A percentile compares a stretch with the other conserved stretches of the same genome.
Evolutionary conservation across 2,888 invertebrate species (phyloP).

Genomic region (Caenorhabditis drosophilae): DNA sequence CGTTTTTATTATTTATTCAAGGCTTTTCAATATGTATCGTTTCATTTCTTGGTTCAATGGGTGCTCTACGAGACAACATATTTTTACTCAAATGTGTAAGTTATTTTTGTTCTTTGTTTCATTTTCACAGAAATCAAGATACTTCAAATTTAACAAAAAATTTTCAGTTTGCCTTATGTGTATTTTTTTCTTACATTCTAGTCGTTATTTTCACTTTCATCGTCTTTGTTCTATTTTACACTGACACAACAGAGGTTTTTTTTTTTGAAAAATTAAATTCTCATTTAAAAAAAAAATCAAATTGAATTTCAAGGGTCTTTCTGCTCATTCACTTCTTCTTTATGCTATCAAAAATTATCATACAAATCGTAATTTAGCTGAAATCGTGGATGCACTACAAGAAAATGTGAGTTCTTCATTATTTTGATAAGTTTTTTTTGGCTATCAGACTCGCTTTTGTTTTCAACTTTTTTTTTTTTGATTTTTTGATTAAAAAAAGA

Average conservation of each 20-base stretch:
- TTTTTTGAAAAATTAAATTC: slow-evolving; percentile 7
- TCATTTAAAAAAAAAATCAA: too few species aligned
- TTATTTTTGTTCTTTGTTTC: too few species aligned
- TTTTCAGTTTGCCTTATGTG: slow-evolving; percentile 65
- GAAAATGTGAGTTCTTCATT: slow-evolving; percentile 55
- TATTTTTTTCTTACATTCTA: slow-evolving; percentile 65
- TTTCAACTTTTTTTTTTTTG: too few species aligned
- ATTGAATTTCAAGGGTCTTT: too few species aligned
- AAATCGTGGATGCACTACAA: slow-evolving; percentile 67
- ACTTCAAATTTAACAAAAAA: not conserved
- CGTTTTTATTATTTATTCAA: slow-evolving; percentile 10
- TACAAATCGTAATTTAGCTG: slow-evolving; percentile 66
- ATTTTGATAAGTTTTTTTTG: not conserved
- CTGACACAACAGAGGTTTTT: slow-evolving; percentile 57
- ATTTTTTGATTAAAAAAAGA: too few species aligned
- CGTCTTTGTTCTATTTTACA: slow-evolving; percentile 67
- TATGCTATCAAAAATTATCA: slow-evolving; percentile 65
- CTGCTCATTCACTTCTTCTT: slow-evolving; percentile 62
- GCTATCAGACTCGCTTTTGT: too few species aligned
- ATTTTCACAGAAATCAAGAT: not conserved
- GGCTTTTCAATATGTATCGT: slow-evolving; percentile 58
- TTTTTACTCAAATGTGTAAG: slow-evolving; percentile 65
- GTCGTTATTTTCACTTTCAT: slow-evolving; percentile 63
- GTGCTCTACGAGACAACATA: slow-evolving; percentile 67
- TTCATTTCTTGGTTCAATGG: slow-evolving; percentile 63